Percentiles rank a stretch among this genome's conserved stretches.
phyloP scores from a whole-genome alignment of 2,797 vertebrate species.

The Rhynchonycteris naso region DNA sequence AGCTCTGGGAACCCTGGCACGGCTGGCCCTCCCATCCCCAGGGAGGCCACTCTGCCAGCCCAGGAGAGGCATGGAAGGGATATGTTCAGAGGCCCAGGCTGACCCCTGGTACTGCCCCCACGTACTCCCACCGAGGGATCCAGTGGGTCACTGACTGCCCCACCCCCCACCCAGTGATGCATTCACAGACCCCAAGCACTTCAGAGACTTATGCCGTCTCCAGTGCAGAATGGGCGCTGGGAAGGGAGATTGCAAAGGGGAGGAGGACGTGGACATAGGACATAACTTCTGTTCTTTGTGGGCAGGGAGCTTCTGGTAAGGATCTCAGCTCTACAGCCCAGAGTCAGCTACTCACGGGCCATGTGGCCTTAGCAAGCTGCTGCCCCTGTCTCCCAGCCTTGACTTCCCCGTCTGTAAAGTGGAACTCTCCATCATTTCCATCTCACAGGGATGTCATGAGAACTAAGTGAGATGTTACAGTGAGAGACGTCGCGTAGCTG shows the following conservation, averaged over 20 bases:
- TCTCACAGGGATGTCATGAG: fast-evolving
- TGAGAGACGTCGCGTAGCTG: no score
- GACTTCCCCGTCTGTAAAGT: neutral
- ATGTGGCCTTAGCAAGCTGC: neutral
- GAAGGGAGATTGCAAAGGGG: neutral
- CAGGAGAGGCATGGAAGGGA: neutral
- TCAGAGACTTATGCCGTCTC: fast-evolving
- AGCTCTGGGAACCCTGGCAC: neutral
- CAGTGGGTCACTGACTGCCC: no score
- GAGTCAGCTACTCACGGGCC: neutral
- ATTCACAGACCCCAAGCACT: fast-evolving
- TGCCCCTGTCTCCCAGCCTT: neutral
- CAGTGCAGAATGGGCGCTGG: neutral
- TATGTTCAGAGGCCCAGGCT: neutral
- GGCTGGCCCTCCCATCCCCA: fast-evolving
- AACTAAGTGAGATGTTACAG: fast-evolving
- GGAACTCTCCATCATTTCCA: neutral
- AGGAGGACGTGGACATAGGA: fast-evolving
- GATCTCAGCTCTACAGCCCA: neutral
- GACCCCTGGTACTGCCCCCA: neutral
- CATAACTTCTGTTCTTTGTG: neutral
- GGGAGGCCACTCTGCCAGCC: neutral
- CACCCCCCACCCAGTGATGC: no score
- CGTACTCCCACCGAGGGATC: fast-evolving
- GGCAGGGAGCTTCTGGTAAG: neutral